phyloP scores from a whole-genome alignment of 2,888 invertebrate genomes.

The Formica aserva region DNA sequence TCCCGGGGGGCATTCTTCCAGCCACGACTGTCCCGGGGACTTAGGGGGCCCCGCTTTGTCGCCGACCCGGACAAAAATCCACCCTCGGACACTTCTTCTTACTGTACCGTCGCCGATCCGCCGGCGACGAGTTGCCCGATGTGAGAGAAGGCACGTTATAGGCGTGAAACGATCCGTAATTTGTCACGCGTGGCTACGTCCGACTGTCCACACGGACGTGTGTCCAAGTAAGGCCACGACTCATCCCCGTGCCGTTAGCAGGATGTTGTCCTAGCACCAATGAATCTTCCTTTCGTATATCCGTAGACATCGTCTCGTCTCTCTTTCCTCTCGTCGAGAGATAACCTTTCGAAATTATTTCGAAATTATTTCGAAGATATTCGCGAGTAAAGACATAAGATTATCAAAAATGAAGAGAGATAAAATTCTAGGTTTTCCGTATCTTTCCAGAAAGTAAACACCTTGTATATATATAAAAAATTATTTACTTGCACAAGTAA shows the following conservation, averaged over 20 bases:
- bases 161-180: constrained; percentile 85
- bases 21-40: constrained; percentile 83
- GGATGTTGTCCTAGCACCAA: constrained; percentile 52
- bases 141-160: constrained; percentile 84
- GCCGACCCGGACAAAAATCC: constrained; percentile 73
- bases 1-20: constrained; percentile 83
- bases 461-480: neutral
- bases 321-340: neutral
- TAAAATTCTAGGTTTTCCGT: too few species aligned
- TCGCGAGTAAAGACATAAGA: neutral
- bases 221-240: constrained; percentile 64
- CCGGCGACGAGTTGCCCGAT: constrained; percentile 75
- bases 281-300: constrained; percentile 56
- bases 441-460: too few species aligned
- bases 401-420: neutral
- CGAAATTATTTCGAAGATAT: neutral
- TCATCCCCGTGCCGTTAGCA: constrained; percentile 54
- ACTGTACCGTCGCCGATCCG: constrained; percentile 67
- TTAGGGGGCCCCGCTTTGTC: constrained; percentile 80
- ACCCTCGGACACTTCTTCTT: constrained; percentile 80
- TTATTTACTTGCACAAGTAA: neutral
- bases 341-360: neutral
- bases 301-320: constrained; percentile 23
- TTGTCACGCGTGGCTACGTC: constrained; percentile 79
- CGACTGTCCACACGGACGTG: constrained; percentile 59